Base-by-base conservation (phyloP, 2,888 invertebrate genomes). In the Cremastinae sp. region DNA sequence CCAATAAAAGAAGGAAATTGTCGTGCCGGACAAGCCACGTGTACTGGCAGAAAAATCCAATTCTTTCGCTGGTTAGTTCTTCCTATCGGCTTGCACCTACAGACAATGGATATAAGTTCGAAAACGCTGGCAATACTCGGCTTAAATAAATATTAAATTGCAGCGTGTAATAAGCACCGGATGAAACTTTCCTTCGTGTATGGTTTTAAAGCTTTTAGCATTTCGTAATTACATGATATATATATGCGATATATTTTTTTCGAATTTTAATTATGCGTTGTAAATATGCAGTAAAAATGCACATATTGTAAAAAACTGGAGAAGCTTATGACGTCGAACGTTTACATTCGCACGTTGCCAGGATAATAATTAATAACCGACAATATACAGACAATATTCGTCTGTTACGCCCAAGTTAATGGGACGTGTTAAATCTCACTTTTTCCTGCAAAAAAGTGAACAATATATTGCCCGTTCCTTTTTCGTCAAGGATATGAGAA, bases 21-120 rank as follows among this genome's bases (percentile, higher is more conserved):
- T 69, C 43, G 68, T 66, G 51, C 47, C 53, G 75, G 66, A 75
- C 38, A 74, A 71, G 43, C 64, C 74, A 51, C 68, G 75, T 71
- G 78, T 73, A 51, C 79, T 79, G 80, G 75, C 38, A 61, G 64
- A 56, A 53, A 78, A 86, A 86, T 86, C 82, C 83, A 86, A 84
- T 86, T 84, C 83, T 82, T 84, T 83, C 78, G 78, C 81, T 80
- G 83, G 83, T 84, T 83, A 83, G 80, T 78, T 76, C 16, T 43
- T 14, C 36, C 83, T 82, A 82, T 84, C 81, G 78, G 79, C 77
- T 38, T 81, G 78, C 83, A 84, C 80, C 83, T 84, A 83, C 75
- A 82, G 81, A 81, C 81, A 79, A 78, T 79, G 80, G 78, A 76
- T 68, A n/a, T n/a, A 45, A 56, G 53, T 61, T 47, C 61, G 54